Base-by-base conservation (phyloP, 2,113 vertebrate species). In the Callipepla californica region DNA sequence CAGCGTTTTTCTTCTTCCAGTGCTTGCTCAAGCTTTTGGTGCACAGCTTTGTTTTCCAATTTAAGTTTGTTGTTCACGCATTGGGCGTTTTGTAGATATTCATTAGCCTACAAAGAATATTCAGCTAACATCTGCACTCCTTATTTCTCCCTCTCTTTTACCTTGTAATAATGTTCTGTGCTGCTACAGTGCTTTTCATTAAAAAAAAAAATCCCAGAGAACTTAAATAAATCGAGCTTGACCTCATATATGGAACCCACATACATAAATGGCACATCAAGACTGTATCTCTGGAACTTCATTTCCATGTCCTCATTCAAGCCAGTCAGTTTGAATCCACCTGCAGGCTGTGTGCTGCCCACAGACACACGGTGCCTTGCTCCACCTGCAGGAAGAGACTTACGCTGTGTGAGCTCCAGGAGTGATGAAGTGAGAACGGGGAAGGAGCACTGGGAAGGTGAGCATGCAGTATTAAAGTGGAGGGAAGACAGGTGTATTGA, bases 41-140 rank as follows among this genome's bases (percentile, higher is more conserved):
- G 7, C 25, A 90, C 22, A 34, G 23, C 9, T 20, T 86, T 6
- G 14, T 96, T 69, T 90, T 87, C 92, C 4, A 48, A 42, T 63
- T 2, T 85, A 36, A 97, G 90, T 2, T 83, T 78, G 91, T 79
- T 74, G 81, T 97, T 94, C 32, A 82, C 10, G 26, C 5, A 5
- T 30, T 38, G 25, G n/a, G 9, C 11, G 13, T 40, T 50, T 7
- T 23, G 2, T 50, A 97, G 58, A 50, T 96, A 85, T 68, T 95
- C 92, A 34, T 70, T 38, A 38, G 77, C 2, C 98, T 98, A 87
- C 70, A 34, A 78, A n/a, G n/a, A n/a, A n/a, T n/a, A n/a, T n/a
- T n/a, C n/a, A n/a, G n/a, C n/a, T n/a, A n/a, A n/a, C n/a, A n/a
- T n/a, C n/a, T n/a, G n/a, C n/a, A n/a, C n/a, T n/a, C n/a, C n/a